Evolutionary conservation across 2,888 invertebrate species (phyloP), one percentile per base, ranked within the genome.

Genomic region (Mesochorus sp.): DNA sequence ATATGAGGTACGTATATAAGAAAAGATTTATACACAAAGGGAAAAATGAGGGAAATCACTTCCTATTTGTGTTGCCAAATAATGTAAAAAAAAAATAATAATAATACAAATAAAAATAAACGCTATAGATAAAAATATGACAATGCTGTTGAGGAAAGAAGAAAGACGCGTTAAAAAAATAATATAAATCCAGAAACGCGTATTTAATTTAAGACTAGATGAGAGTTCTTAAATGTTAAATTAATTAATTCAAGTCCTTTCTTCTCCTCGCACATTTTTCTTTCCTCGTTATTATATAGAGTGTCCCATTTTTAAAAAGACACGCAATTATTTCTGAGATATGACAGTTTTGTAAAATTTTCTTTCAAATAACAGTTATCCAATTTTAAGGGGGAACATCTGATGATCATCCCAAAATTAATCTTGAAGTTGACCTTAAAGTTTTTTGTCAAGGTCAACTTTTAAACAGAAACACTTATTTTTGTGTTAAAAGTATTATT

Each of bases 201-300:
- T 78, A 78, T 67, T 70, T 55, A 26, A 66, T 71, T 74, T 76
- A 68, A 76, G 81, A 81, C 81, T 81, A 81, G 81, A 81, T 80
- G 74, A 76, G 66, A 75, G 71, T 79, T 67, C 64, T 80, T 80
- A 80, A 72, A 53, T 37, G 53, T 79, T 80, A 78, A 76, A 71
- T 53, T 66, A 64, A 49, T 73, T 67, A 76, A 70, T 59, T 77
- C 76, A 67, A 72, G 55, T 72, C 39, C 24, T 55, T 72, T 55
- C 72, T 53, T 68, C 34, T 39, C 64, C 51, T 17, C 57, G 26
- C 37, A 34, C 62, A 59, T n/a, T 51, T 61, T 57, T 47, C 24
- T 34, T 21, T 53, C 55, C 19, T 47, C 51, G n/a, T 42, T 67
- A 12, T 51, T 62, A 37, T 39, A 49, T 64, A n/a, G n/a, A n/a